These are phyloP conservation scores for Rotaria socialis DNA, from an alignment of 2,888 invertebrate species.

Conservation along the genomic window DNA sequence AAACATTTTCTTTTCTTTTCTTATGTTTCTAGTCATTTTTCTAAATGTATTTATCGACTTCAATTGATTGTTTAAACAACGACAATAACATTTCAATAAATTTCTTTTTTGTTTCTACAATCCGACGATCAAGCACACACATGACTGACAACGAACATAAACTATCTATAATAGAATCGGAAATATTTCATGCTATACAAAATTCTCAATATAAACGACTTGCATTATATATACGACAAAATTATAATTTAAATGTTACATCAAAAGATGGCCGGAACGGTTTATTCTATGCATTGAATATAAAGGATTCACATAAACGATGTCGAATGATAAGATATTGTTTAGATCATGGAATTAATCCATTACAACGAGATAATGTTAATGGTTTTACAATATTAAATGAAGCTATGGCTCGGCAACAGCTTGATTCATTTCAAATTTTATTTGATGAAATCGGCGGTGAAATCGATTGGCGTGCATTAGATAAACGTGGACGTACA, in stretches of 20 bases:
- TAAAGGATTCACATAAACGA: constrained; percentile 37
- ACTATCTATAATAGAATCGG: neutral
- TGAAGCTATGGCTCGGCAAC: constrained; percentile 36
- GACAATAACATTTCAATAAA: too few species aligned
- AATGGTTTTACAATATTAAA: constrained; percentile 39
- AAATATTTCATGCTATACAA: constrained; percentile 42
- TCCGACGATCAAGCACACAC: too few species aligned
- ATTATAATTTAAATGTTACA: constrained; percentile 44
- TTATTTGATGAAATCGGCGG: constrained; percentile 17
- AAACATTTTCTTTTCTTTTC: too few species aligned
- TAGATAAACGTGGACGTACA: constrained; percentile 38
- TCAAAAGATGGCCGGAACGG: constrained; percentile 39
- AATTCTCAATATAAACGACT: constrained; percentile 41
- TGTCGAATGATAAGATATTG: constrained; percentile 42
- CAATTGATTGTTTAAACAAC: too few species aligned
- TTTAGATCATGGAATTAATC: constrained; percentile 37
- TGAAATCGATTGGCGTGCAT: constrained; percentile 36
- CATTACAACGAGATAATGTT: neutral
- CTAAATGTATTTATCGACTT: too few species aligned
- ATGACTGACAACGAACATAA: neutral
- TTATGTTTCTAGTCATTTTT: too few species aligned
- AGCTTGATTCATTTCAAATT: constrained; percentile 10
- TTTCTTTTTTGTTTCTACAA: too few species aligned
- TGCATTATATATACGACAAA: constrained; percentile 42
- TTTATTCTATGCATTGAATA: constrained; percentile 38